These are phyloP conservation scores for Macrosoma leucophasiata DNA, from an alignment of 2,888 invertebrate genomes.

Conservation along the genomic window DNA sequence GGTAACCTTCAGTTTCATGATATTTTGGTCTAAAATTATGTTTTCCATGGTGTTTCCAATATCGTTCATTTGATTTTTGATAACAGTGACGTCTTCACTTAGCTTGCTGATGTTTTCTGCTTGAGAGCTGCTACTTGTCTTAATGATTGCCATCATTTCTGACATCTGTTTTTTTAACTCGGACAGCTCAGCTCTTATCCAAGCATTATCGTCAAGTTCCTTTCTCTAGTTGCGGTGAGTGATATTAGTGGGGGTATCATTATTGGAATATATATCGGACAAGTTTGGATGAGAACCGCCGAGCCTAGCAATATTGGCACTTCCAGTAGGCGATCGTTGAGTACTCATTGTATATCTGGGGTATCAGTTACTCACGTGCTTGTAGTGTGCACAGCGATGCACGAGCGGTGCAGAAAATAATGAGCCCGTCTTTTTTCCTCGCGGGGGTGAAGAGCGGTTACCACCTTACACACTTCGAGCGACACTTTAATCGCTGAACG, in stretches of 20 bases:
- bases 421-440: background rate
- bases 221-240: conserved; percentile 10
- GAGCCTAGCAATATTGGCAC: conserved; percentile 4
- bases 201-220: background rate
- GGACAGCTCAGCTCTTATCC: conserved; percentile 8
- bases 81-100: conserved; percentile 8
- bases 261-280: background rate
- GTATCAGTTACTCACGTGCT: conserved; percentile 1
- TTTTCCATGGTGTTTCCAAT: conserved; percentile 11
- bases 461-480: background rate
- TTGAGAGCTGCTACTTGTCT: conserved; percentile 7
- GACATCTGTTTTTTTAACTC: conserved; percentile 15
- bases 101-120: conserved; percentile 9
- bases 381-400: background rate
- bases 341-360: conserved; percentile 6
- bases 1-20: conserved; percentile 9
- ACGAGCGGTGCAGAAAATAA: background rate
- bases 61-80: conserved; percentile 11
- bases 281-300: conserved; percentile 12
- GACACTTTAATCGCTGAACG: no score
- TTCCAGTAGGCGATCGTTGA: conserved; percentile 12
- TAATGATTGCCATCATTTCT: conserved; percentile 11
- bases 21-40: conserved; percentile 6
- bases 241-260: background rate
- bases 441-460: background rate